Base-by-base conservation (phyloP, 1,140 invertebrate genomes). In the Paracyclopina nana region DNA sequence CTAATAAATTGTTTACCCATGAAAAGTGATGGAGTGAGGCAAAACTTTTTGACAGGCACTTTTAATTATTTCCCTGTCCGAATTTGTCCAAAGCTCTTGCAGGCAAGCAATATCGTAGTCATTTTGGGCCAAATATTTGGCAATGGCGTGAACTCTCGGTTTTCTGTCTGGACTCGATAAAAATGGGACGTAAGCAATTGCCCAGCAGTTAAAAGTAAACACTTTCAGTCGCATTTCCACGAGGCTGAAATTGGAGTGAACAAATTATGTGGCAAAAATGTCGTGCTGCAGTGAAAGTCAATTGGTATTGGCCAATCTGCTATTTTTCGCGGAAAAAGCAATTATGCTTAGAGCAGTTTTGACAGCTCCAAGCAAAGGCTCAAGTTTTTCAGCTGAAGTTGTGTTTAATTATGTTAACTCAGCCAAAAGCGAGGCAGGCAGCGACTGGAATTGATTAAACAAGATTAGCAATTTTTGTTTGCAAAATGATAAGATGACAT, bases 181-280 rank as follows among this genome's bases (percentile, higher is more conserved):
- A 4, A 38, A n/a, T 2, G 34, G 34, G 20, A 38, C 34, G 20
- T 38, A 38, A 38, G n/a, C 34, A 38, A 38, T 38, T n/a, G 34
- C 34, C 34, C 34, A 38, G 34, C 34, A 38, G 20, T 38, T 38
- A n/a, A 38, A 38, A 20, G 34, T 38, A n/a, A 38, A 16, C n/a
- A 38, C 8, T n/a, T n/a, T 16, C 4, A 38, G 20, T n/a, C n/a
- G 14, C 9, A 20, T 38, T 38, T 5, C 9, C 20, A n/a, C 20
- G 34, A 8, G 20, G 20, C 20, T 2, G 34, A 16, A 16, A n/a
- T 16, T 16, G 34, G 34, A 38, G 20, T 16, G 34, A 4, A 38
- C 14, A 38, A 16, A 16, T 3, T 5, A 38, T 3, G n/a, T 2
- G 4, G 4, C 4, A n/a, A 38, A 4, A 4, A 2, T 38, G 3